Evolutionary conservation across 64 coral and sea anemone species (phyloP).

Genomic region (Montipora efflorescens): DNA sequence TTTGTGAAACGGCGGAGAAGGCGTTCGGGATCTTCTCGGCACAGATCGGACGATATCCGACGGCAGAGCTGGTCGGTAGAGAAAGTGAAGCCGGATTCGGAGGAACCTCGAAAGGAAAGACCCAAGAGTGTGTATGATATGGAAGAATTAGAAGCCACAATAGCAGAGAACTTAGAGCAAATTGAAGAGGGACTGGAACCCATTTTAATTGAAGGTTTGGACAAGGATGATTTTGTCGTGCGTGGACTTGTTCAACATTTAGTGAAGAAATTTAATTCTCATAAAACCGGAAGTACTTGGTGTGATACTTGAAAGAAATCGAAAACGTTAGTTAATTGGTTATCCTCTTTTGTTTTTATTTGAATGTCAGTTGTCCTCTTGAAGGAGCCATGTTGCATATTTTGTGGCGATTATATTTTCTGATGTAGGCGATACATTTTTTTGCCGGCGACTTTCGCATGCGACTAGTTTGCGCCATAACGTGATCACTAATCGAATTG

Average conservation of each 20-base stretch:
- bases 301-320: background rate
- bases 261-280: slow-evolving; percentile 56
- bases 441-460: too few species aligned
- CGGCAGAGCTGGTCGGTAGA: slow-evolving; percentile 70
- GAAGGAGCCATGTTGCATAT: too few species aligned
- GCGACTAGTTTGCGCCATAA: too few species aligned
- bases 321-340: too few species aligned
- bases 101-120: slow-evolving; percentile 42
- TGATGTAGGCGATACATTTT: too few species aligned
- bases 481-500: too few species aligned
- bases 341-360: too few species aligned
- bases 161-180: slow-evolving; percentile 43
- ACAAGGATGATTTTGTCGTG: slow-evolving; percentile 74
- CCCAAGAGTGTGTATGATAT: slow-evolving; percentile 70
- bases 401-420: too few species aligned
- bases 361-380: too few species aligned
- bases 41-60: slow-evolving; percentile 37
- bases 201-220: slow-evolving; percentile 60
- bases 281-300: background rate
- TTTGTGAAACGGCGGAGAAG: slow-evolving; percentile 56
- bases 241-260: slow-evolving; percentile 70
- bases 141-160: slow-evolving; percentile 43
- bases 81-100: slow-evolving; percentile 57
- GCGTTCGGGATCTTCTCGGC: slow-evolving; percentile 59
- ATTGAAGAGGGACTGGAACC: slow-evolving; percentile 63